Conservation (phyloP, 2,888 invertebrate species). For the Rhorus exstirpatorius region DNA sequence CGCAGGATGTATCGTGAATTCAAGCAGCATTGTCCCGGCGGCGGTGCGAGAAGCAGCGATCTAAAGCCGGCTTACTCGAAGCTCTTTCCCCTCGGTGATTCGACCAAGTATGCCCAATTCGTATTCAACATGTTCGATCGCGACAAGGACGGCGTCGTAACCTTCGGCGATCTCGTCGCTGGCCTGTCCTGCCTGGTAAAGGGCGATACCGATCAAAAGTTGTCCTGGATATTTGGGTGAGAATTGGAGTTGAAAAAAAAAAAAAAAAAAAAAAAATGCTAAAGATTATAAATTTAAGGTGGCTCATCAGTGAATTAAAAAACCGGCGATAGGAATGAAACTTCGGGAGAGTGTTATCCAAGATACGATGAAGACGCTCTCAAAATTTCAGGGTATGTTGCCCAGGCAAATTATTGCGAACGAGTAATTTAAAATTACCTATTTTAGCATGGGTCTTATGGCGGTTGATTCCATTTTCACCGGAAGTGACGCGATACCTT, state of each 20-base stretch:
- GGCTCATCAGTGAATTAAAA: no score
- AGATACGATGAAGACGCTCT: no score
- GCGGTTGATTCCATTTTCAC: no score
- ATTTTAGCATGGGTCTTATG: no score
- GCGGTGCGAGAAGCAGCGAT: slow-evolving; percentile 78
- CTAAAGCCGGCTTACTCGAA: slow-evolving; percentile 81
- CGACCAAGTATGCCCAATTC: slow-evolving; percentile 81
- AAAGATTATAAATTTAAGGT: background rate
- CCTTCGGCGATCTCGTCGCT: slow-evolving; percentile 78
- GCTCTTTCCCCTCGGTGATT: slow-evolving; percentile 82
- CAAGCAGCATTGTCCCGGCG: slow-evolving; percentile 81
- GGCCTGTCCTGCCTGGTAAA: slow-evolving; percentile 78
- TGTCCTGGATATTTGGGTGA: slow-evolving; percentile 83
- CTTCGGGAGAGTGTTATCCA: no score
- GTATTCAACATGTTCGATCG: slow-evolving; percentile 81
- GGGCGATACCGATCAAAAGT: slow-evolving; percentile 79
- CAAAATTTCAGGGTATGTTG: no score
- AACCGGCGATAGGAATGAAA: no score
- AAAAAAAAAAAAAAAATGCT: background rate
- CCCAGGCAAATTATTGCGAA: no score
- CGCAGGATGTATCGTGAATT: slow-evolving; percentile 80
- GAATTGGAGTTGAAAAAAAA: no score
- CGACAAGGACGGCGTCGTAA: slow-evolving; percentile 80
- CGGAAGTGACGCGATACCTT: no score
- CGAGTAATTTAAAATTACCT: no score